phyloP scores from a whole-genome alignment of 2,113 vertebrate species.

The Microcebus griseorufus region DNA sequence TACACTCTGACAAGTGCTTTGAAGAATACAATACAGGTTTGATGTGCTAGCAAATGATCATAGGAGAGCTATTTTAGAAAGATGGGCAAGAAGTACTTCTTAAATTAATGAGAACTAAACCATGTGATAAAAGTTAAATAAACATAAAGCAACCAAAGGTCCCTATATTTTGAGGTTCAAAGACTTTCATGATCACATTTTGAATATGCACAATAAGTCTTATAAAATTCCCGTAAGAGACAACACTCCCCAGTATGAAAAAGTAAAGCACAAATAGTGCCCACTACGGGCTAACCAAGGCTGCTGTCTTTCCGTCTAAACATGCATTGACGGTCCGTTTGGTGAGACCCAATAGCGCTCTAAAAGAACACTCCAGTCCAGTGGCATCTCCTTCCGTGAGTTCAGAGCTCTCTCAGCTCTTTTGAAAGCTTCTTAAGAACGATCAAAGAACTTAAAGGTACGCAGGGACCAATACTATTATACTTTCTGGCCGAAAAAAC shows the following conservation, averaged over 20 bases:
- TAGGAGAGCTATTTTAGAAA: neutral
- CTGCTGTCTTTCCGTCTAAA: neutral
- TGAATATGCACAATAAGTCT: neutral
- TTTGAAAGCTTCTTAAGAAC: neutral
- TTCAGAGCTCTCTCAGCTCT: neutral
- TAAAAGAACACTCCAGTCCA: neutral
- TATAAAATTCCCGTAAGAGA: neutral
- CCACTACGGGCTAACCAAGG: neutral
- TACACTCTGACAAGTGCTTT: neutral
- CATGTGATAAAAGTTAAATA: neutral
- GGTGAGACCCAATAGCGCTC: neutral
- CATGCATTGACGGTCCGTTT: neutral
- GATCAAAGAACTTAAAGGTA: neutral
- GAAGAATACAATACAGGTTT: neutral
- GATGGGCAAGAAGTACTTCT: neutral
- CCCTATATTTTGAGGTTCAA: neutral
- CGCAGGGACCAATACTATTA: neutral
- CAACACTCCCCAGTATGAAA: neutral
- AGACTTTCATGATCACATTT: neutral
- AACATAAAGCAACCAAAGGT: conserved; percentile 20
- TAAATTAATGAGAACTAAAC: neutral
- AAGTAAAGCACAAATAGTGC: neutral
- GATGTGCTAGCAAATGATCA: neutral
- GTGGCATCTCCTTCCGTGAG: neutral
- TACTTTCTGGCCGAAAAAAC: neutral